These are phyloP conservation scores for Myrmophylax atrothorax DNA, from an alignment of 2,113 vertebrate species.

Conservation along the genomic window DNA sequence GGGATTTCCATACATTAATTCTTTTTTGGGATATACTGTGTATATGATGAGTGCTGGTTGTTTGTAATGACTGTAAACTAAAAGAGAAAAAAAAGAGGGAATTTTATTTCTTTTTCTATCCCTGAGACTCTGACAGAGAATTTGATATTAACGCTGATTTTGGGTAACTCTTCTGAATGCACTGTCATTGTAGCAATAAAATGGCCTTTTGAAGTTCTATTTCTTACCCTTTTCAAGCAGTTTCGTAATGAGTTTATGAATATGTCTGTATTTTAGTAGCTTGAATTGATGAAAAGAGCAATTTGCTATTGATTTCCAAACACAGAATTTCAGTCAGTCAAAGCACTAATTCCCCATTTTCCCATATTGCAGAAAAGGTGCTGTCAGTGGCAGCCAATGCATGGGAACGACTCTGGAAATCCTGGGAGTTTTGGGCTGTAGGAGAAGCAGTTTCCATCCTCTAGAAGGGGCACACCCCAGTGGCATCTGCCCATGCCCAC, in stretches of 20 bases:
- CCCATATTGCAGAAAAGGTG: not conserved
- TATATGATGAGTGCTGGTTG: not conserved
- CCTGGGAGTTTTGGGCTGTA: not conserved
- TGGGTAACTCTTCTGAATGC: not conserved
- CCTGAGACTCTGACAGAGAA: not conserved
- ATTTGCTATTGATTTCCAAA: not conserved
- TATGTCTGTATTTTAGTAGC: not conserved
- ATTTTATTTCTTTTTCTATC: not conserved
- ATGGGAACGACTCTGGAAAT: not conserved
- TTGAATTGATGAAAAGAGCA: not conserved
- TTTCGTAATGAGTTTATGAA: not conserved
- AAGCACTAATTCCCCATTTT: not conserved
- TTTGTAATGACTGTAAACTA: not conserved
- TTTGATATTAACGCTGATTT: not conserved
- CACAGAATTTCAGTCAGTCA: not conserved
- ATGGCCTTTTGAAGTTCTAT: not conserved
- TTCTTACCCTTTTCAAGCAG: not conserved
- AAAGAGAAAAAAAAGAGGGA: not conserved
- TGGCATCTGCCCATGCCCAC: fast-evolving
- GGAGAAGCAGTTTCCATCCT: not conserved
- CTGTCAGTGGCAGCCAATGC: not conserved
- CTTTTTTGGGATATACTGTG: not conserved
- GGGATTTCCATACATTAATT: not conserved
- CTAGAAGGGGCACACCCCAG: not conserved
- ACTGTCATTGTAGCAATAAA: not conserved